These are phyloP conservation scores for Pycnonotus jocosus DNA, from an alignment of 2,113 vertebrate species.

Conservation along the genomic window DNA sequence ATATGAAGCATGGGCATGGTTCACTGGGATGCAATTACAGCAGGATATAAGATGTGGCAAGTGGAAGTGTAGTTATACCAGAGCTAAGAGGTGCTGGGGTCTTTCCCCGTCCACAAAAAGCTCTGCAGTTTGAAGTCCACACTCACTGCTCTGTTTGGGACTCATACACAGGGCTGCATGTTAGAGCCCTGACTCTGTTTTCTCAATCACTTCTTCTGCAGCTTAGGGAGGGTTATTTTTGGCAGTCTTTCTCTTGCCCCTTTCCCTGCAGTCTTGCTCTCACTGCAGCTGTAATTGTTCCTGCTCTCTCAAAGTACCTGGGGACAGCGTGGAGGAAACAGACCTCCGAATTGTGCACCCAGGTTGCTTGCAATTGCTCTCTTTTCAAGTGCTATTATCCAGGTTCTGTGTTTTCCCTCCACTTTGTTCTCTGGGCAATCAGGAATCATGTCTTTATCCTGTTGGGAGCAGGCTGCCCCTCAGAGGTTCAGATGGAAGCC, in stretches of 20 bases:
- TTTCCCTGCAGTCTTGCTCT: neutral
- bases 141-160: neutral
- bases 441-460: neutral
- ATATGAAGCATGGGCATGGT: neutral
- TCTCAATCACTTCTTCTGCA: slow-evolving; percentile 18
- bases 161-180: neutral
- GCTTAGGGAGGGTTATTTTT: slow-evolving; percentile 4
- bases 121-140: neutral
- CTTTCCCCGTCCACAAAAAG: neutral
- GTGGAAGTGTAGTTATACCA: slow-evolving; percentile 15
- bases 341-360: neutral
- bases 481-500: neutral
- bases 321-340: neutral
- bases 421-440: neutral
- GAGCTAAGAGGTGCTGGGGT: neutral
- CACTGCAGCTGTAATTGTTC: neutral
- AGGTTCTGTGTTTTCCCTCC: neutral
- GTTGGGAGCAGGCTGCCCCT: neutral
- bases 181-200: slow-evolving; percentile 8
- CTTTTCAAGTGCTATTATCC: neutral
- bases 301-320: neutral
- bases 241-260: slow-evolving; percentile 3
- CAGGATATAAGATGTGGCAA: slow-evolving; percentile 50
- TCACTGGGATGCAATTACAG: slow-evolving; percentile 12
- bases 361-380: neutral